Base-by-base conservation (phyloP, 2,797 vertebrate genomes). In the Darevskia mixta region DNA sequence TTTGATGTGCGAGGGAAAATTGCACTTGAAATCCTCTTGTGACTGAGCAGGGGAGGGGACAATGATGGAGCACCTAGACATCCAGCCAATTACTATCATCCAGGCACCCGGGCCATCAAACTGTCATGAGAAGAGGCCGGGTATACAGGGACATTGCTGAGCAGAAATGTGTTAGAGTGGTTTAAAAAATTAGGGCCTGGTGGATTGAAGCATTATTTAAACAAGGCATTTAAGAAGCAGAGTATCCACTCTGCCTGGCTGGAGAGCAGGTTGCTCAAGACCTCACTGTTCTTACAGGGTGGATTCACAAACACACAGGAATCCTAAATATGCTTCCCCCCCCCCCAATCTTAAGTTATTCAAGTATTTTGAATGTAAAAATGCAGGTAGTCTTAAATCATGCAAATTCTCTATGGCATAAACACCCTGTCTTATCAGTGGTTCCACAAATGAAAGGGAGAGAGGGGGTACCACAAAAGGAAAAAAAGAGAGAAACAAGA, bases 131-230 rank as follows among this genome's bases (percentile, higher is more conserved):
- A 90, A 92, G 29, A 73, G 93, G 93, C 88, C 89, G 85, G 93
- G 86, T 92, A 91, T 85, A 90, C 88, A 92, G 89, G 82, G 85
- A 79, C 49, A 72, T 79, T 90, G 82, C 27, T 20, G 79, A 76
- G 0, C 81, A 17, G 87, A 67, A 79, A 64, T 0, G 0, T 45
- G 9, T 92, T 49, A 11, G 61, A 93, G 92, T 90, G 94, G 87
- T 7, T 20, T 79, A 45, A 8, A n/a, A 90, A 94, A 96, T 95
- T 94, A 95, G 92, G 92, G 0, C 1, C 90, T 93, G 92, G 64
- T 61, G 84, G 92, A 94, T 93, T 83, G 94, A 86, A 94, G 91
- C 27, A 87, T 73, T 93, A 85, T 95, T 96, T 96, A 96, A 97
- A 95, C 94, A 94, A 93, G 93, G 91, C 83, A 55, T 79, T 93